Evolutionary conservation across 2,888 invertebrate genomes (phyloP).

Genomic region (Icerya purchasi): DNA sequence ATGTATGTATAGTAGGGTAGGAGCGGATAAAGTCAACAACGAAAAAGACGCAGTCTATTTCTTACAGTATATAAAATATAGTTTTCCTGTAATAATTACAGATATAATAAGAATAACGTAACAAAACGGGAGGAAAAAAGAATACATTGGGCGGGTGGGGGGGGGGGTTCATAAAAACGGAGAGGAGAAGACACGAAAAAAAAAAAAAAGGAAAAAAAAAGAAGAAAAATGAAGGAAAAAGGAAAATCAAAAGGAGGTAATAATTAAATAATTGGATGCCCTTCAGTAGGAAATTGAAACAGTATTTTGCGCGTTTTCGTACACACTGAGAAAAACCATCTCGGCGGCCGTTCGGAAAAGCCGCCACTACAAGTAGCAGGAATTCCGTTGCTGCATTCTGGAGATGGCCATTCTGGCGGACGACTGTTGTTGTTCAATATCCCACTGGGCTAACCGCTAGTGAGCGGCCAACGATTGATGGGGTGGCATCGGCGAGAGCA

Average conservation of each 20-base stretch:
- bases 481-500: slow-evolving; percentile 55
- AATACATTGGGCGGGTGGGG: background rate
- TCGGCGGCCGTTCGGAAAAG: background rate
- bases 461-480: slow-evolving; percentile 56
- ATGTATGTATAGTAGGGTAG: too few relatives aligned
- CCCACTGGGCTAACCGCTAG: slow-evolving; percentile 36
- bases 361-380: background rate
- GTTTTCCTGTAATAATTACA: too few relatives aligned
- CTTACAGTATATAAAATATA: too few relatives aligned
- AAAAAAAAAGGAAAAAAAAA: slow-evolving; percentile 5
- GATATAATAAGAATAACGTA: too few relatives aligned
- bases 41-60: too few relatives aligned
- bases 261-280: background rate
- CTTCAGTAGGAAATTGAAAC: slow-evolving; percentile 11
- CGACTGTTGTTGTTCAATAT: slow-evolving; percentile 22
- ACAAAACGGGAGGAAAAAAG: too few relatives aligned
- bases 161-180: background rate
- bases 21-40: too few relatives aligned
- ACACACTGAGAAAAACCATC: background rate
- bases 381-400: background rate
- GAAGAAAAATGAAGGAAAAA: slow-evolving; percentile 8
- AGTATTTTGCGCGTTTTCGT: slow-evolving; percentile 3
- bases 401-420: slow-evolving; percentile 20
- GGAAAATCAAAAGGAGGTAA: background rate
- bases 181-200: slow-evolving; percentile 1